phyloP scores from a whole-genome alignment of 1,140 invertebrate species.

The Lutraria rhynchaena region DNA sequence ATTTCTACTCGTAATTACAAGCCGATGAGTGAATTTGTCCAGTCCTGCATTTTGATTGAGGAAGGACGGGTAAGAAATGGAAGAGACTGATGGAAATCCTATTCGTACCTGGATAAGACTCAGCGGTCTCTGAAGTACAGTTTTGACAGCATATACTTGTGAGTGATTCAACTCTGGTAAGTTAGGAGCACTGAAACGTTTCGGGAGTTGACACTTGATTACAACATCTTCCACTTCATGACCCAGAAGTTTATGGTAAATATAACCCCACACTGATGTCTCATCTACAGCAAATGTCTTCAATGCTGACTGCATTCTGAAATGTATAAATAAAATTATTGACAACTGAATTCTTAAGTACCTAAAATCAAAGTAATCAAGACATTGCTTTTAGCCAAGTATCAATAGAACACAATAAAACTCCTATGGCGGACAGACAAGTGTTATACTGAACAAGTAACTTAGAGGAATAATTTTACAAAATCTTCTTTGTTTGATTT shows the following conservation, averaged over 20 bases:
- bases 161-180: conserved; percentile 98
- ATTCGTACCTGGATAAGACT: conserved; percentile 95
- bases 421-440: too few species aligned
- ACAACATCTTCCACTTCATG: conserved; percentile 98
- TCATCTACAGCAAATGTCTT: conserved; percentile 98
- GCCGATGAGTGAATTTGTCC: too few species aligned
- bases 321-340: not conserved
- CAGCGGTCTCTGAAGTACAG: conserved; percentile 97
- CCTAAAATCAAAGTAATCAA: too few species aligned
- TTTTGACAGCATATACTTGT: conserved; percentile 99
- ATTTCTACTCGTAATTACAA: too few species aligned
- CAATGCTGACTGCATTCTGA: conserved; percentile 96
- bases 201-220: conserved; percentile 91
- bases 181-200: conserved; percentile 98
- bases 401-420: too few species aligned
- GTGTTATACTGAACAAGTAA: too few species aligned
- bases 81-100: too few species aligned
- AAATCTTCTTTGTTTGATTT: too few species aligned
- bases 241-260: conserved; percentile 97
- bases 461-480: too few species aligned
- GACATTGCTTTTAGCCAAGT: too few species aligned
- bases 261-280: conserved; percentile 97
- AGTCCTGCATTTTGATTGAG: too few species aligned
- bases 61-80: too few species aligned
- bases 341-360: not conserved